Percentiles rank a stretch among this genome's conserved stretches.
phyloP scores from a whole-genome alignment of 2,888 invertebrate species.

The Drosophila pseudotakahashii region DNA sequence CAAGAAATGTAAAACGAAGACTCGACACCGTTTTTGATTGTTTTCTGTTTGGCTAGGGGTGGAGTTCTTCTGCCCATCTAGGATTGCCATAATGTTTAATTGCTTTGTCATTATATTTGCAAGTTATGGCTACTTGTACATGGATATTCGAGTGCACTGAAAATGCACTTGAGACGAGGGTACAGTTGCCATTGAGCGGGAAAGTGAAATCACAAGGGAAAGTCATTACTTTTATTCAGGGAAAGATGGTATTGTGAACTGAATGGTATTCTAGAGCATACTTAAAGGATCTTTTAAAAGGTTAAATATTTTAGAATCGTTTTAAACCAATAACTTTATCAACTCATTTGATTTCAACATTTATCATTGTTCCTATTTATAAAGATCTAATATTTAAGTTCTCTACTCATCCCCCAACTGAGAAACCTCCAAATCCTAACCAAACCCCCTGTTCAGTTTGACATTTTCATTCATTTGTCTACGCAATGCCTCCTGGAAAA shows the following conservation, averaged over 20 bases:
- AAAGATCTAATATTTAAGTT: no score
- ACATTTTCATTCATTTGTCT: conserved; percentile 80
- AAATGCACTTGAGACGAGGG: conserved; percentile 55
- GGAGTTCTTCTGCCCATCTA: conserved; percentile 54
- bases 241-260: background rate
- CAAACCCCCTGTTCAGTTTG: conserved; percentile 59
- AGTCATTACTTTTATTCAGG: background rate
- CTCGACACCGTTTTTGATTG: conserved; percentile 82
- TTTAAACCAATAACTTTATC: no score
- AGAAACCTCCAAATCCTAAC: conserved; percentile 30
- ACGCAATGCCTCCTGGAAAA: conserved; percentile 53
- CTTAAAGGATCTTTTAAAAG: background rate
- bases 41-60: conserved; percentile 56
- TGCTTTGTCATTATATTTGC: conserved; percentile 79
- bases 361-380: no score
- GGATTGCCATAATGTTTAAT: conserved; percentile 78
- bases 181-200: conserved; percentile 52
- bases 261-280: background rate
- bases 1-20: conserved; percentile 46
- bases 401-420: conserved; percentile 9
- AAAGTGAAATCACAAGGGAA: background rate
- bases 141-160: conserved; percentile 38
- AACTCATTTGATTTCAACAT: no score
- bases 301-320: no score
- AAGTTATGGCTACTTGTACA: conserved; percentile 72